Evolutionary conservation across 2,797 vertebrate species (phyloP).

Genomic region (Notoglanidium macrostoma): DNA sequence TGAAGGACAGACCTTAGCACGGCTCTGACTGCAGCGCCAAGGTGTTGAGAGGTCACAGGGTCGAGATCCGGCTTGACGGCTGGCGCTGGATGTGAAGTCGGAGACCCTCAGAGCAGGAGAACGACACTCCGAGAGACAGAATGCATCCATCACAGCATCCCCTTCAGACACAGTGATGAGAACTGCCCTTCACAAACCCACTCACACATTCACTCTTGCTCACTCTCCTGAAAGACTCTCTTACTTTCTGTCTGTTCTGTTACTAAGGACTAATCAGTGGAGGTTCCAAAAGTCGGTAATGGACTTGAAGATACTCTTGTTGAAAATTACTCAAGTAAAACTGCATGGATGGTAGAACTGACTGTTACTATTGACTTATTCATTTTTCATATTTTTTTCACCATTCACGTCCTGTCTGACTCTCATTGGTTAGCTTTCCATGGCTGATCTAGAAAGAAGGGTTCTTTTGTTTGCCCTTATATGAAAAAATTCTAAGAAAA

Average conservation of each 20-base stretch:
- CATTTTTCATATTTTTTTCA: not conserved
- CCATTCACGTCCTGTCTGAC: not conserved
- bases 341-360: not conserved
- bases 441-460: not conserved
- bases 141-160: constrained; percentile 73
- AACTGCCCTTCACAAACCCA: constrained; percentile 64
- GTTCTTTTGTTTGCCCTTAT: no score
- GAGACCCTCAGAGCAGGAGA: constrained; percentile 63
- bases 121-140: constrained; percentile 67
- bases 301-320: constrained; percentile 25
- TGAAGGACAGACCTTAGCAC: not conserved
- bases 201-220: not conserved
- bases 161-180: constrained; percentile 64
- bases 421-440: not conserved
- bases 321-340: not conserved
- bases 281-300: not conserved
- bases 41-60: not conserved
- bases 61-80: constrained; percentile 55
- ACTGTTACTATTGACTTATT: not conserved
- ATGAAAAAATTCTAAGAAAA: not conserved
- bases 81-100: constrained; percentile 65
- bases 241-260: not conserved
- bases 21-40: not conserved
- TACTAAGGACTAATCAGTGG: constrained; percentile 10
- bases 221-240: not conserved